Conservation (phyloP, 2,113 vertebrate genomes). For the Mesembrinibis cayennensis region DNA sequence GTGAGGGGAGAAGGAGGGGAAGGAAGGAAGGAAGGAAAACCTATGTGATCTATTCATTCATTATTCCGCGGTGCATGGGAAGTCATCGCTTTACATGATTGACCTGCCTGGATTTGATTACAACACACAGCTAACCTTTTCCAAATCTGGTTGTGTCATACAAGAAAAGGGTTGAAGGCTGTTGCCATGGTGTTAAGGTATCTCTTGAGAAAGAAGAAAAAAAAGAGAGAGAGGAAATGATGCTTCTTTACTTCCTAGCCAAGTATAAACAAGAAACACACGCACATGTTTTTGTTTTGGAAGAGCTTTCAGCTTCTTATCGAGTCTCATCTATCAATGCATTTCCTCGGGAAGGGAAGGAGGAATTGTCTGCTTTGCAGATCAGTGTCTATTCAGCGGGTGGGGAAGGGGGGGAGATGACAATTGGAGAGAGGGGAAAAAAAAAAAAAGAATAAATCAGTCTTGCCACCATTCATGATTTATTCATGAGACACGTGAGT, state of each 20-base stretch:
- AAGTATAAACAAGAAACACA: slow-evolving; percentile 64
- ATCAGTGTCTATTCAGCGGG: slow-evolving; percentile 40
- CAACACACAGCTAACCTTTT: slow-evolving; percentile 66
- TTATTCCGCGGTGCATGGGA: slow-evolving; percentile 35
- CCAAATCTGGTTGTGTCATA: slow-evolving; percentile 68
- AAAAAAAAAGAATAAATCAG: slow-evolving; percentile 53
- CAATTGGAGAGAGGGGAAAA: background rate
- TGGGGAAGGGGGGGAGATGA: background rate
- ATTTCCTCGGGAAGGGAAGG: slow-evolving; percentile 58
- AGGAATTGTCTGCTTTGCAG: slow-evolving; percentile 54
- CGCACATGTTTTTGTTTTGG: slow-evolving; percentile 66
- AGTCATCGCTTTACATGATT: slow-evolving; percentile 66
- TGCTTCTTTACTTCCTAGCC: slow-evolving; percentile 65
- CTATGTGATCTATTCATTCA: slow-evolving; percentile 48
- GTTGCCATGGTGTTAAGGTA: slow-evolving; percentile 72
- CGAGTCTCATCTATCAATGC: slow-evolving; percentile 35
- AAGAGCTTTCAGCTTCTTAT: slow-evolving; percentile 56
- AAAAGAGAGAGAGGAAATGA: slow-evolving; percentile 36
- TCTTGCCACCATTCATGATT: slow-evolving; percentile 69
- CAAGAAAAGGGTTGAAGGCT: slow-evolving; percentile 68
- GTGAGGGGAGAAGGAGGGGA: background rate
- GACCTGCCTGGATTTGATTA: slow-evolving; percentile 67
- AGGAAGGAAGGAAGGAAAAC: background rate
- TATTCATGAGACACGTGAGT: slow-evolving; percentile 74
- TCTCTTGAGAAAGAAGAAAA: slow-evolving; percentile 51